A percentile compares a stretch with the other conserved stretches of the same genome.
Conservation (phyloP, 1,140 invertebrate species). For the Diploscapter pachys region DNA sequence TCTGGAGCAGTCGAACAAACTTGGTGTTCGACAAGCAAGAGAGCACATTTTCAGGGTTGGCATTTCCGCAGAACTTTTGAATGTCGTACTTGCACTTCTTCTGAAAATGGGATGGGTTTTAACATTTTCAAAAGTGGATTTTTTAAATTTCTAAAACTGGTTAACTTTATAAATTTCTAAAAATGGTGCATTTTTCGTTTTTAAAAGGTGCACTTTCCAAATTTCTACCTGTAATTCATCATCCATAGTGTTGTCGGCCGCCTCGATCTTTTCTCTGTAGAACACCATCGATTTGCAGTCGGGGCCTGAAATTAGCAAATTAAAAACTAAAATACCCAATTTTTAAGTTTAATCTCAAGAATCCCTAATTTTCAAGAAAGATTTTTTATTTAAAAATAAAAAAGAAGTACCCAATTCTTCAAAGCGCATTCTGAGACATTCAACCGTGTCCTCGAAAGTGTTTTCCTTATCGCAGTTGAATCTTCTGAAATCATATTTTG, state of each 20-base stretch:
- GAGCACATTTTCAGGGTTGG: conserved; percentile 57
- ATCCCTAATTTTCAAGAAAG: no score
- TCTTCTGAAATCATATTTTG: background rate
- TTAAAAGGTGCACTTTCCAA: background rate
- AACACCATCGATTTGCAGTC: conserved; percentile 56
- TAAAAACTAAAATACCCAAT: background rate
- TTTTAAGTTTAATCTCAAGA: no score
- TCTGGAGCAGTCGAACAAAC: conserved; percentile 75
- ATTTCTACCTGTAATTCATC: conserved; percentile 51
- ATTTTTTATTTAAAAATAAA: background rate
- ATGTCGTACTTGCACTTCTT: conserved; percentile 48
- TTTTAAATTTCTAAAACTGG: no score
- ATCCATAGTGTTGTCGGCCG: conserved; percentile 54
- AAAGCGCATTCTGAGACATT: conserved; percentile 61
- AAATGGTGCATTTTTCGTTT: background rate
- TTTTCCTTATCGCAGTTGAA: conserved; percentile 65
- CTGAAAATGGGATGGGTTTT: conserved; percentile 24
- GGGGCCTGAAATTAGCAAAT: conserved; percentile 43
- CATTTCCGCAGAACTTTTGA: conserved; percentile 58
- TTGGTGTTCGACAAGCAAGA: conserved; percentile 70
- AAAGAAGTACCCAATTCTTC: conserved; percentile 39
- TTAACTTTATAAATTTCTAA: no score
- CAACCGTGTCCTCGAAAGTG: conserved; percentile 74
- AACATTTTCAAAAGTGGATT: no score
- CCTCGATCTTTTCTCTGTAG: conserved; percentile 54